phyloP scores from a whole-genome alignment of 1,140 invertebrate species.

The Cylas formicarius region DNA sequence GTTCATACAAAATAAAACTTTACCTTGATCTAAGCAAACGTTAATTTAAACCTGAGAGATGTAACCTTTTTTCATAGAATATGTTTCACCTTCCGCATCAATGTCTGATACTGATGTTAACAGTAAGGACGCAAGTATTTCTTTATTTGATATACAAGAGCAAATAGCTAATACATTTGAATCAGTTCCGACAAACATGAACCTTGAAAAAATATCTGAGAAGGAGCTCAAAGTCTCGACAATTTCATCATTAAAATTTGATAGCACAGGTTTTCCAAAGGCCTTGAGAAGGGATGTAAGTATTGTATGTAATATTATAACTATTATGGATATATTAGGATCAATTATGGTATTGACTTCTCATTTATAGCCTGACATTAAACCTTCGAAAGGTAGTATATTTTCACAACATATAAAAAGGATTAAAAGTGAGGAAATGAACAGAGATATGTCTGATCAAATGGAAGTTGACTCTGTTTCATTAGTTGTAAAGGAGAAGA shows the following conservation, averaged over 20 bases:
- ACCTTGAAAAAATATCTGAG: conserved; percentile 43
- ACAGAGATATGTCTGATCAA: conserved; percentile 9
- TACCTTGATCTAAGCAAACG: no score
- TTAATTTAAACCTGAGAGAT: no score
- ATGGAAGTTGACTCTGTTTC: conserved; percentile 15
- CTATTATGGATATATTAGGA: no score
- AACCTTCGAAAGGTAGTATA: conserved; percentile 38
- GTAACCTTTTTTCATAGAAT: no score
- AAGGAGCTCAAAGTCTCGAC: conserved; percentile 9
- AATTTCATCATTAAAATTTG: conserved; percentile 17
- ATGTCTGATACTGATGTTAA: not conserved
- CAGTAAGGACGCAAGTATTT: no score
- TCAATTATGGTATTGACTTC: not conserved
- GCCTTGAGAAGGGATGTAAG: conserved; percentile 34
- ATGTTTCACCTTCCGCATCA: no score
- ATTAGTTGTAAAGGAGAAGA: conserved; percentile 7
- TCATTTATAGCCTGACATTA: conserved; percentile 33
- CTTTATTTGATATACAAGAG: conserved; percentile 27
- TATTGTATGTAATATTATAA: no score
- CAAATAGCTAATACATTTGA: conserved; percentile 39
- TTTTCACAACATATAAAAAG: conserved; percentile 38
- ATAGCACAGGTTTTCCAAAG: conserved; percentile 37
- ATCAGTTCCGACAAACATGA: conserved; percentile 30
- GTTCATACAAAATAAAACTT: no score
- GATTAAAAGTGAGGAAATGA: conserved; percentile 19